Percentiles rank a stretch among this genome's conserved stretches.
Evolutionary conservation across 1,140 invertebrate genomes (phyloP).

Genomic region (Drosophila orosa): DNA sequence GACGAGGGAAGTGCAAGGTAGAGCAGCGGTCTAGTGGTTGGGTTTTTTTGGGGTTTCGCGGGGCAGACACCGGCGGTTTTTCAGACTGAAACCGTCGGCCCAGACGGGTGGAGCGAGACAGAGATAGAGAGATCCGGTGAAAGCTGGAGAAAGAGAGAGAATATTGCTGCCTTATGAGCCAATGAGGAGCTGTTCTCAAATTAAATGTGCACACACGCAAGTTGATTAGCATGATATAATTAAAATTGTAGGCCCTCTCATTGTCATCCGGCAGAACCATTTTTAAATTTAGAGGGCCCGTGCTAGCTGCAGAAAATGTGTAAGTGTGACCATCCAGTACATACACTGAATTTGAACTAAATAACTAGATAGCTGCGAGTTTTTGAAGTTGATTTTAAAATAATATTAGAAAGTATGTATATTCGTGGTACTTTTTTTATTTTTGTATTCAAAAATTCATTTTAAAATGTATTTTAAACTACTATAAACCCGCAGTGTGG

Average conservation of each 20-base stretch:
- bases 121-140: background rate
- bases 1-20: background rate
- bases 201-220: conserved; percentile 28
- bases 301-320: no score
- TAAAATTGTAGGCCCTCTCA: background rate
- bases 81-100: conserved; percentile 30
- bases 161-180: background rate
- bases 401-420: background rate
- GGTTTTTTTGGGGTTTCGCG: conserved; percentile 33
- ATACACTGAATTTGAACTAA: background rate
- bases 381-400: background rate
- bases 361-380: background rate
- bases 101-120: conserved; percentile 9
- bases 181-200: conserved; percentile 6
- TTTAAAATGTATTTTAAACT: background rate
- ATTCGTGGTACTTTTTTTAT: background rate
- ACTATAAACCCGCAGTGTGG: background rate
- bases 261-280: background rate
- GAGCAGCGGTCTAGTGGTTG: conserved; percentile 10
- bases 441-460: background rate
- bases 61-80: conserved; percentile 33
- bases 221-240: conserved; percentile 27
- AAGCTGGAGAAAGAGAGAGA: background rate
- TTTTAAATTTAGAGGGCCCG: background rate
- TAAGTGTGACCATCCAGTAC: background rate